Base-by-base conservation (phyloP, 2,113 vertebrate genomes). In the Myrmophylax atrothorax region DNA sequence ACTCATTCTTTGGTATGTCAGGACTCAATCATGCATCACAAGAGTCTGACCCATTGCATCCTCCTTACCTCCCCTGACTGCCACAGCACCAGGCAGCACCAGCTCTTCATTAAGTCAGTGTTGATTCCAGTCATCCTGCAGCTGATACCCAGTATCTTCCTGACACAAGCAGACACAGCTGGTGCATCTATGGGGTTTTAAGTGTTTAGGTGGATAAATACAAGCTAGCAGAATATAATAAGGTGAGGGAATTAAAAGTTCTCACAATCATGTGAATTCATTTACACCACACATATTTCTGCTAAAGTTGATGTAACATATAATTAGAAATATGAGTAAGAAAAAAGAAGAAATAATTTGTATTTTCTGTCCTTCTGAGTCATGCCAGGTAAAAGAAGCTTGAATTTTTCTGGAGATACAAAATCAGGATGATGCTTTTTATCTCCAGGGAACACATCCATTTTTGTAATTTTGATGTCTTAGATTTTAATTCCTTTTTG, bases 71-170 rank as follows among this genome's bases (percentile, higher is more conserved):
- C 46, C 6, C 2, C 53, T 0, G 16, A 11, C 85, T 37, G 67
- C 72, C n/a, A 1, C 31, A 7, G 35, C 2, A 7, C 29, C 4
- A 3, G 8, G 0, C 10, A 1, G 31, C 42, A 8, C 49, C 6
- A 10, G 20, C 35, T 37, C 58, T 63, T 90, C 88, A 53, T 81
- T 74, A 92, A 86, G 47, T 31, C 66, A 8, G 31, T 18, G 76
- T 20, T 63, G 73, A 70, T 84, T 58, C 59, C 64, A 26, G 72
- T 14, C 50, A 26, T 87, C 47, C 64, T 72, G 83, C 80, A 90
- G 83, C 89, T 92, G 80, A 86, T 72, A 81, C 64, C 42, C 86
- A 8, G 33, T 13, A 67, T 63, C 76, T 78, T 74, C 64, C 83
- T 67, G 24, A 87, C 46, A 40, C 44, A 72, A n/a, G 53, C 49